phyloP scores from a whole-genome alignment of 1,140 invertebrate species.

The Penaeus japonicus region DNA sequence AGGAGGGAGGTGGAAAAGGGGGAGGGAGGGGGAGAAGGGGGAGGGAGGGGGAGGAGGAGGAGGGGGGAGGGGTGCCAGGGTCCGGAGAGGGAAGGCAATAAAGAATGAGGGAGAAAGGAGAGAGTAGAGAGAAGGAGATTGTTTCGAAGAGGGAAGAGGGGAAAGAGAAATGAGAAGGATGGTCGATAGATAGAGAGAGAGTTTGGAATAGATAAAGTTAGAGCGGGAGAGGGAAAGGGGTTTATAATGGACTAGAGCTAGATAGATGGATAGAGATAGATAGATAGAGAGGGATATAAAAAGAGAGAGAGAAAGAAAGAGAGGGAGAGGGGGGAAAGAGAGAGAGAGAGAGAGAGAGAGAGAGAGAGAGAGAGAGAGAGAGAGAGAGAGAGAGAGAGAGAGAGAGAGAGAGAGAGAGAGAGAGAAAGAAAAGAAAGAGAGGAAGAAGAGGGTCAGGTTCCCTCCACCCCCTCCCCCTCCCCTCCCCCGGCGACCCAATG shows the following conservation, averaged over 20 bases:
- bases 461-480: too few species aligned
- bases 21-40: background rate
- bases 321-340: background rate
- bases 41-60: background rate
- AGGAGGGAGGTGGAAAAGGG: background rate
- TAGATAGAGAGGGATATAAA: too few species aligned
- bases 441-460: background rate
- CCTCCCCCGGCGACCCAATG: too few species aligned
- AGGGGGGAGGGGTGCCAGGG: too few species aligned
- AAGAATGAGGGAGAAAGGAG: too few species aligned
- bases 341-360: background rate
- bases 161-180: too few species aligned
- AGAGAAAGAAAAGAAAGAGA: background rate
- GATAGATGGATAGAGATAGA: background rate
- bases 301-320: conserved; percentile 11
- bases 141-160: background rate
- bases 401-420: background rate
- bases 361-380: background rate
- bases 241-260: background rate
- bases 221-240: too few species aligned
- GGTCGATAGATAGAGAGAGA: background rate
- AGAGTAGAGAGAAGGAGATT: background rate
- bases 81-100: background rate
- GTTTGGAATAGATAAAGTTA: too few species aligned
- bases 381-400: background rate